These are phyloP conservation scores for Drosophila anomalipes DNA, from an alignment of 2,888 invertebrate genomes.

Conservation along the genomic window DNA sequence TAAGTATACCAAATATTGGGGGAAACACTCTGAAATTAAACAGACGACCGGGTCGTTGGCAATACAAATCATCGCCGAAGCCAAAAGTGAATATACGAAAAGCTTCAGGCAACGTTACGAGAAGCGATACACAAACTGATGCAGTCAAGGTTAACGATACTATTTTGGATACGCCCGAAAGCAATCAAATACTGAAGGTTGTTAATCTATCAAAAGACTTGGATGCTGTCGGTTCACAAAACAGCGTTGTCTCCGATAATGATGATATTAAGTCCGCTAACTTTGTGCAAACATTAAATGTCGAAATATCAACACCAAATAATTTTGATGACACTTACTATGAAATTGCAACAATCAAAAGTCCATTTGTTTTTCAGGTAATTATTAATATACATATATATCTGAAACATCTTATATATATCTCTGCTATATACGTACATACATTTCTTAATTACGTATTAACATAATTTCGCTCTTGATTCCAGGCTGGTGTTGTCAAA, in stretches of 20 bases:
- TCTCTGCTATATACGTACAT: background rate
- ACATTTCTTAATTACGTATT: background rate
- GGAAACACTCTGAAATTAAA: slow-evolving; percentile 93
- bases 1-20: slow-evolving; percentile 87
- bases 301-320: slow-evolving; percentile 94
- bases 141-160: slow-evolving; percentile 83
- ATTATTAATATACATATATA: slow-evolving; percentile 31
- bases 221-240: slow-evolving; percentile 89
- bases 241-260: slow-evolving; percentile 87
- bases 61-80: slow-evolving; percentile 95
- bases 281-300: slow-evolving; percentile 92
- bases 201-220: slow-evolving; percentile 86
- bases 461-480: slow-evolving; percentile 12
- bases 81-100: slow-evolving; percentile 93
- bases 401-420: background rate
- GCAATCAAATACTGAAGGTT: slow-evolving; percentile 77
- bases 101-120: slow-evolving; percentile 86
- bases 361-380: slow-evolving; percentile 96
- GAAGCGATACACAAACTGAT: slow-evolving; percentile 35
- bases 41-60: slow-evolving; percentile 93
- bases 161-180: slow-evolving; percentile 84
- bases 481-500: slow-evolving; percentile 93
- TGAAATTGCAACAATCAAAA: slow-evolving; percentile 95
- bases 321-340: slow-evolving; percentile 94
- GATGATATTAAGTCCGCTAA: slow-evolving; percentile 80